phyloP scores from a whole-genome alignment of 2,113 vertebrate genomes.

The Pogonocichla stellata region DNA sequence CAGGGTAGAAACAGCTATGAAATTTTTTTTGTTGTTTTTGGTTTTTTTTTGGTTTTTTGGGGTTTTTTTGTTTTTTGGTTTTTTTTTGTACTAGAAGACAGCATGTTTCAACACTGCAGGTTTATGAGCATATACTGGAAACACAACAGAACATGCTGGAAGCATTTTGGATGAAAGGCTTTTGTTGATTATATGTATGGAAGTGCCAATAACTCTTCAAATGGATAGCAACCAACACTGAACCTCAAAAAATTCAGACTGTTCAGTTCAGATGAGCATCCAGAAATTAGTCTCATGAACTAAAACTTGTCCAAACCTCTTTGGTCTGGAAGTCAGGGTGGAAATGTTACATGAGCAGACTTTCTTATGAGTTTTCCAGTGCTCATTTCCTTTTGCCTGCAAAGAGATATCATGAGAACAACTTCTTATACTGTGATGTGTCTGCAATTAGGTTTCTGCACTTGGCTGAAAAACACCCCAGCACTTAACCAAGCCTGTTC shows the following conservation, averaged over 20 bases:
- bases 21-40: neutral
- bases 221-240: neutral
- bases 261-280: constrained; percentile 14
- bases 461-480: neutral
- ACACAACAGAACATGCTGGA: neutral
- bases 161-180: neutral
- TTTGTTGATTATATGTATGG: neutral
- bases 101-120: neutral
- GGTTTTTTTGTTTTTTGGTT: neutral
- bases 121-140: neutral
- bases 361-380: constrained; percentile 56
- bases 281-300: constrained; percentile 24
- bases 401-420: constrained; percentile 36
- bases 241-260: constrained; percentile 24
- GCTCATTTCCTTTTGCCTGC: constrained; percentile 41
- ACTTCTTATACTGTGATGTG: neutral
- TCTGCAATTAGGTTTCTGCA: neutral
- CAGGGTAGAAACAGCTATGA: neutral
- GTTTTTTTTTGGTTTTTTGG: neutral
- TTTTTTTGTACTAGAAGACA: neutral
- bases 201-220: constrained; percentile 17
- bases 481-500: neutral
- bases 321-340: constrained; percentile 58
- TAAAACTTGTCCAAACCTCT: constrained; percentile 48
- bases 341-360: constrained; percentile 52